Conservation (phyloP, 2,888 invertebrate genomes). For the Hirtodrosophila confusa region DNA sequence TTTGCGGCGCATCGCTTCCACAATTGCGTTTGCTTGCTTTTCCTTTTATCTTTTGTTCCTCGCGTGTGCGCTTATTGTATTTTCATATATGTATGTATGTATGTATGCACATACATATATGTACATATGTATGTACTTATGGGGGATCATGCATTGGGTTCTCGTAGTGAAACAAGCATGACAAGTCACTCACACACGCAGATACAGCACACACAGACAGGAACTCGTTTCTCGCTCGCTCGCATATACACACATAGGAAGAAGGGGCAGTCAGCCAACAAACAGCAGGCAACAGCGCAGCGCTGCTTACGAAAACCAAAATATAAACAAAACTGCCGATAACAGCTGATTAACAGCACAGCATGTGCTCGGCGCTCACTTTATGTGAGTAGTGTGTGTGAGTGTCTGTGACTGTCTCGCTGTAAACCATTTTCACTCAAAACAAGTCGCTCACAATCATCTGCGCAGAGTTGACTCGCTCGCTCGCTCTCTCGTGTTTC, state of each 20-base stretch:
- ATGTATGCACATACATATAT: conserved; percentile 2
- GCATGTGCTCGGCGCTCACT: conserved; percentile 59
- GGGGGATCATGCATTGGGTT: conserved; percentile 53
- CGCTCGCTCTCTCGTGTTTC: conserved; percentile 12
- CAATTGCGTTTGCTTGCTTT: conserved; percentile 41
- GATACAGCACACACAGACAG: conserved; percentile 15
- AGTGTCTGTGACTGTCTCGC: conserved; percentile 24
- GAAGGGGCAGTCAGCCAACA: conserved; percentile 59
- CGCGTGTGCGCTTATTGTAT: conserved; percentile 62
- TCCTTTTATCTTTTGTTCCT: conserved; percentile 54
- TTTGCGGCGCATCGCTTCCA: conserved; percentile 32
- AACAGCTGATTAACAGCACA: conserved; percentile 77
- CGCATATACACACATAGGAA: conserved; percentile 49
- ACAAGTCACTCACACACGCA: conserved; percentile 54
- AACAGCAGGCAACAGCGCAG: conserved; percentile 30
- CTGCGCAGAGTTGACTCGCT: conserved; percentile 25
- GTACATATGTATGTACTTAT: conserved; percentile 13
- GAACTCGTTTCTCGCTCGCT: conserved; percentile 61
- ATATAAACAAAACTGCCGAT: conserved; percentile 78
- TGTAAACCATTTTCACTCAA: conserved; percentile 64
- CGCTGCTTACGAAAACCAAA: conserved; percentile 74
- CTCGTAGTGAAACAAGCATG: conserved; percentile 67
- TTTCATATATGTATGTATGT: conserved; percentile 14
- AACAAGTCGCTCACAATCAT: conserved; percentile 54
- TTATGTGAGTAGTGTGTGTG: conserved; percentile 36